Evolutionary conservation across 2,888 invertebrate genomes (phyloP).

Genomic region (Synanthedon vespiformis): DNA sequence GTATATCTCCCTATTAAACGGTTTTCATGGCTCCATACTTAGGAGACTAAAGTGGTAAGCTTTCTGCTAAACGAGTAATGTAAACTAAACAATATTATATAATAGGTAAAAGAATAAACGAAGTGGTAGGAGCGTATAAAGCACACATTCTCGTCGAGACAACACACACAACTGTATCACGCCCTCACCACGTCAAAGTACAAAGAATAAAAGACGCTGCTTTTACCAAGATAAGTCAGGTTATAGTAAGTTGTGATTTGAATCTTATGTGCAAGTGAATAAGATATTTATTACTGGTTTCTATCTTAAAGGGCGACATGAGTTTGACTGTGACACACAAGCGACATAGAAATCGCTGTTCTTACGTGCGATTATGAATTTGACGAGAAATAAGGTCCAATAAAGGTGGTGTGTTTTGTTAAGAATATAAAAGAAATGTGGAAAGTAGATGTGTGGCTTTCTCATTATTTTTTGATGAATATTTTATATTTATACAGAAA

Average conservation of each 20-base stretch:
- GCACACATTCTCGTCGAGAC: constrained; percentile 15
- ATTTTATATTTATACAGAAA: no score
- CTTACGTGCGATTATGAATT: not conserved
- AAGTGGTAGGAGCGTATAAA: constrained; percentile 9
- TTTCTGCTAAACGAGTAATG: not conserved
- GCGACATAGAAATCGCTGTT: not conserved
- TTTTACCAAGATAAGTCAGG: constrained; percentile 26
- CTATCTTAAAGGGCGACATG: constrained; percentile 3
- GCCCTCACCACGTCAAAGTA: constrained; percentile 19
- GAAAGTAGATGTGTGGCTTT: no score
- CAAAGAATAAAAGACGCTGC: constrained; percentile 30
- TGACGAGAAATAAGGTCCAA: not conserved
- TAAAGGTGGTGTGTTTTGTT: no score
- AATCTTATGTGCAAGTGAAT: not conserved
- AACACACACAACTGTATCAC: constrained; percentile 15
- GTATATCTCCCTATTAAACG: not conserved
- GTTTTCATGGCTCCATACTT: not conserved
- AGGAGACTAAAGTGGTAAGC: not conserved
- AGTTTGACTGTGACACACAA: constrained; percentile 3
- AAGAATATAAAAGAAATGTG: no score
- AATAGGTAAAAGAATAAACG: not conserved
- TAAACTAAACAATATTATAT: not conserved
- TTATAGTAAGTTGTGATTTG: not conserved
- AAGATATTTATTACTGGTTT: not conserved
- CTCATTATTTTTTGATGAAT: no score